Evolutionary conservation across 2,797 vertebrate genomes (phyloP).

Genomic region (Mus minutoides): DNA sequence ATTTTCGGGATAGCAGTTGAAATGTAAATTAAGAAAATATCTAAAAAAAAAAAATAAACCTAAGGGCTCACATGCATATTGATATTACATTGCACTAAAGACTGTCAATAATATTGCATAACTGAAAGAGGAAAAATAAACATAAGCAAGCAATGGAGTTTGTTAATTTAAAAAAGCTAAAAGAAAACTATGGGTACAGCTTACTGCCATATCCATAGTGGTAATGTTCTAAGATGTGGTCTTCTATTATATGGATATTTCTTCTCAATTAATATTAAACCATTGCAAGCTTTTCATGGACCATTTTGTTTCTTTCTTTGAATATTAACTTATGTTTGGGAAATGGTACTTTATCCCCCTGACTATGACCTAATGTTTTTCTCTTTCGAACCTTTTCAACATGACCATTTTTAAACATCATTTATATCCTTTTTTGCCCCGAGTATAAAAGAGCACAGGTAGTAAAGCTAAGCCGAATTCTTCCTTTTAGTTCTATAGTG

Average conservation of each 20-base stretch:
- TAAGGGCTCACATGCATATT: constrained; percentile 13
- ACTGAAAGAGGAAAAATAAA: constrained; percentile 16
- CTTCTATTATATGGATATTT: constrained; percentile 42
- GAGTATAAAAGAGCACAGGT: constrained; percentile 72
- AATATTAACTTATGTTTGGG: constrained; percentile 71
- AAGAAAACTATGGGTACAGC: constrained; percentile 69
- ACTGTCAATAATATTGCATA: constrained; percentile 34
- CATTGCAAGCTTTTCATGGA: constrained; percentile 80
- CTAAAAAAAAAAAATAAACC: too few relatives aligned
- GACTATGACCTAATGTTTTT: constrained; percentile 77
- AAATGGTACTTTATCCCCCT: constrained; percentile 73
- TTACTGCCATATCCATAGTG: constrained; percentile 73
- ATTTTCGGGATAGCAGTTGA: too few relatives aligned
- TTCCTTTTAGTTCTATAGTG: constrained; percentile 67
- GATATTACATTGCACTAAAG: not conserved
- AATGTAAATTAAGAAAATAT: too few relatives aligned
- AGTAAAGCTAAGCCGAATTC: constrained; percentile 48
- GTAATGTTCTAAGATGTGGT: constrained; percentile 75
- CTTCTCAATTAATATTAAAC: constrained; percentile 79
- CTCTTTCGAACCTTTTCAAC: constrained; percentile 69
- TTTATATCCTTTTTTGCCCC: constrained; percentile 58
- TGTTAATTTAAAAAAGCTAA: constrained; percentile 64
- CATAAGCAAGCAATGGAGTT: constrained; percentile 17
- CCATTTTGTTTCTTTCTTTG: constrained; percentile 76
- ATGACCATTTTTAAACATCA: constrained; percentile 79